Percentiles rank a stretch among this genome's conserved stretches.
phyloP scores from a whole-genome alignment of 2,888 invertebrate genomes.

The Dimorphilus gyrociliatus region DNA sequence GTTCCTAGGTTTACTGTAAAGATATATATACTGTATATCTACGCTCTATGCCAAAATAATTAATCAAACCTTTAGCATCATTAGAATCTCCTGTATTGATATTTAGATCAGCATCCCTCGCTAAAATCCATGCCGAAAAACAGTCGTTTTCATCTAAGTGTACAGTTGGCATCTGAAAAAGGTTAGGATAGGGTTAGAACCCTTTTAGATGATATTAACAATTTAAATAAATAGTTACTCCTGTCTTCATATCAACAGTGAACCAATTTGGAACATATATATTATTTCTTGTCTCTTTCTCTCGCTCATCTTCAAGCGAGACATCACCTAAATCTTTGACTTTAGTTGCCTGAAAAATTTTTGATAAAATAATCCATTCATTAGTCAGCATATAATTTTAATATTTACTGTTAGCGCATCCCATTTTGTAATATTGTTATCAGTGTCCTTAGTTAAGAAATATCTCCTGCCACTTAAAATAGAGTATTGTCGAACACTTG shows the following conservation, averaged over 20 bases:
- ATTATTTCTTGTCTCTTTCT: slow-evolving; percentile 74
- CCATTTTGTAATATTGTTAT: slow-evolving; percentile 70
- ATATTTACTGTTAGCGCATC: slow-evolving; percentile 67
- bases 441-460: slow-evolving; percentile 85
- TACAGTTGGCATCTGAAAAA: slow-evolving; percentile 71
- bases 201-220: neutral
- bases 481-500: slow-evolving; percentile 77
- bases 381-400: neutral
- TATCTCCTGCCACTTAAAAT: slow-evolving; percentile 90
- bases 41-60: neutral
- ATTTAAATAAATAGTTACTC: slow-evolving; percentile 45
- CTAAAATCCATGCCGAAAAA: slow-evolving; percentile 94
- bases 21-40: neutral
- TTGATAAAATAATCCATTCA: neutral
- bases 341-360: slow-evolving; percentile 49
- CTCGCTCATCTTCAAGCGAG: slow-evolving; percentile 79
- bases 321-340: slow-evolving; percentile 71
- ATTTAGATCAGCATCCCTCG: slow-evolving; percentile 76
- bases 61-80: slow-evolving; percentile 53
- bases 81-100: slow-evolving; percentile 43
- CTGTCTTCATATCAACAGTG: slow-evolving; percentile 92
- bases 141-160: slow-evolving; percentile 96
- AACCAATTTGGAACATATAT: slow-evolving; percentile 98
- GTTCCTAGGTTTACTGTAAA: slow-evolving; percentile 76
- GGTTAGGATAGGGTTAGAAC: too few relatives aligned